Evolutionary conservation across 2,113 vertebrate genomes (phyloP), one percentile per base, ranked within the genome.

Genomic region (Cyrtonyx montezumae): DNA sequence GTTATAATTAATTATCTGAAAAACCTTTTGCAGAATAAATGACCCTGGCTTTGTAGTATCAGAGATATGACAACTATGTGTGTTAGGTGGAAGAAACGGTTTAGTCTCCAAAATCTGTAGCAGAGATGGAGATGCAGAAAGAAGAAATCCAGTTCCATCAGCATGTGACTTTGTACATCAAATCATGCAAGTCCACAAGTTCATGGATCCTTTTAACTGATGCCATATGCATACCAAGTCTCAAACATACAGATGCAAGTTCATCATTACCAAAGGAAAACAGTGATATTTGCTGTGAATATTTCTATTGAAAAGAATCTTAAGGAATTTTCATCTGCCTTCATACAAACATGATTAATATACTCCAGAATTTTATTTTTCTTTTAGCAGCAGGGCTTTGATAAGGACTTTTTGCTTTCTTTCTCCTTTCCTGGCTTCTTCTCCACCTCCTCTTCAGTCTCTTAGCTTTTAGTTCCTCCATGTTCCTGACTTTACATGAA

Each of bases 1-100:
- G 97, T 96, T 97, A 95, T 97, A 98, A 98, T 98, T 98, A 98
- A 91, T 96, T 97, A 76, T 96, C 93, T 95, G 95, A 94, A 97
- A 97, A 98, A 95, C 79, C 95, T 97, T 97, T 97, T 74, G 67
- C 86, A 96, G 86, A 95, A 95, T 94, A 95, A 97, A 96, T 91
- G 84, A 40, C 92, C 96, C 84, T n/a, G 49, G 80, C 94, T 97
- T 94, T 95, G 69, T 80, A 85, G 65, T 81, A 81, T 94, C 63
- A 95, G 86, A 93, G 82, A 73, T 91, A 94, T 84, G 87, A 87
- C 91, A 97, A 95, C 55, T 74, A 84, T 63, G 61, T 84, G 40
- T 73, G 40, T 36, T 69, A 90, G 34, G 84, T 36, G 87, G 61
- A 82, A 68, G 53, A 94, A 97, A 96, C 25, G 88, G 83, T 83